These are phyloP conservation scores for Eulithis testata DNA, from an alignment of 2,888 invertebrate species.

Conservation along the genomic window DNA sequence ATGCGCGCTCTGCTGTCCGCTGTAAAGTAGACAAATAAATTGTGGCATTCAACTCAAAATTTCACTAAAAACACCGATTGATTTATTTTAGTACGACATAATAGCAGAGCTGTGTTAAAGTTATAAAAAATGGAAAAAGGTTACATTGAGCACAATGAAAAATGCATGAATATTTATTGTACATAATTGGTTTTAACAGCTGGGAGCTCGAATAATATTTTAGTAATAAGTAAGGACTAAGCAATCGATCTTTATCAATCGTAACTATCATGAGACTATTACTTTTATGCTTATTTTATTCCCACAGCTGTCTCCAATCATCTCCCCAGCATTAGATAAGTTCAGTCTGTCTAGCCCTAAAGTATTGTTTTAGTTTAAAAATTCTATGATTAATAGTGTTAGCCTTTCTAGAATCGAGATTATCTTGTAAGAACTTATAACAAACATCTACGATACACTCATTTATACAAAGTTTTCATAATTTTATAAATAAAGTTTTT, in stretches of 20 bases:
- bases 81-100: too few species aligned
- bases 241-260: neutral
- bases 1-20: conserved; percentile 82
- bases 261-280: conserved; percentile 1
- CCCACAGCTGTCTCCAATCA: conserved; percentile 13
- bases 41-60: too few species aligned
- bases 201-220: too few species aligned
- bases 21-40: conserved; percentile 35
- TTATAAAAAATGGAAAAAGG: too few species aligned
- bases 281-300: neutral
- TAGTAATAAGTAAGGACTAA: too few species aligned
- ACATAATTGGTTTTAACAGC: too few species aligned
- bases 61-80: too few species aligned
- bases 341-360: conserved; percentile 5
- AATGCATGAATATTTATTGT: too few species aligned
- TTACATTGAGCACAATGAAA: too few species aligned
- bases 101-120: too few species aligned
- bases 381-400: conserved; percentile 26
- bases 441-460: conserved; percentile 16
- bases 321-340: conserved; percentile 7
- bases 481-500: conserved; percentile 3
- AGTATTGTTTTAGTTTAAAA: conserved; percentile 23
- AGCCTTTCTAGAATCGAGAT: conserved; percentile 22
- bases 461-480: conserved; percentile 27
- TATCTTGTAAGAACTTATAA: conserved; percentile 26